Conservation (phyloP, 2,888 invertebrate species). For the Drymonia ruficornis region DNA sequence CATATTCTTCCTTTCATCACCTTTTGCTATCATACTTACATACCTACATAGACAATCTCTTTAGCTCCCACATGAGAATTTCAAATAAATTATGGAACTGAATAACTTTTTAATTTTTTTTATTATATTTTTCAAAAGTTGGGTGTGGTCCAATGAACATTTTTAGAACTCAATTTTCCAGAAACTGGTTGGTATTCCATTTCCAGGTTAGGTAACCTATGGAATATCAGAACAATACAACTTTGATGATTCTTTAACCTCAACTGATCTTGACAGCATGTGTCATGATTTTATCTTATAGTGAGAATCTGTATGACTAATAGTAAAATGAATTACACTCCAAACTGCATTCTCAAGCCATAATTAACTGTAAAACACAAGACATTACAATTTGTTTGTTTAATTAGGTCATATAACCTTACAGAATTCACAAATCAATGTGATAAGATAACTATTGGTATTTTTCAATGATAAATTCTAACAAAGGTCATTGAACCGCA, state of each 20-base stretch:
- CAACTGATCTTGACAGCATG: conserved; percentile 17
- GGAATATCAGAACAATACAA: not conserved
- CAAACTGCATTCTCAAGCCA: not conserved
- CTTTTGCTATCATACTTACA: too few species aligned
- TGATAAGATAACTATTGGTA: conserved; percentile 43
- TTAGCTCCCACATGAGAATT: not conserved
- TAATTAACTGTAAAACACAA: conserved; percentile 10
- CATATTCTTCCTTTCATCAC: too few species aligned
- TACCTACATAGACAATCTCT: not conserved
- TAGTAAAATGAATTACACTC: conserved; percentile 9
- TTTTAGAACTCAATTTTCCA: not conserved
- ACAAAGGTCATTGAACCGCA: conserved; percentile 56
- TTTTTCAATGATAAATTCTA: conserved; percentile 52
- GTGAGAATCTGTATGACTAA: conserved; percentile 15
- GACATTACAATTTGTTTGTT: not conserved
- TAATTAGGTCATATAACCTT: conserved; percentile 36
- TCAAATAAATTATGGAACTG: not conserved
- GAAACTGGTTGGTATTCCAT: conserved; percentile 1
- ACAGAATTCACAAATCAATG: conserved; percentile 22
- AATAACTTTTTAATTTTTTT: not conserved
- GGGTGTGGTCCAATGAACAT: conserved; percentile 33
- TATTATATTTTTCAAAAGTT: conserved; percentile 11
- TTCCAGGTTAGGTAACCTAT: conserved; percentile 12
- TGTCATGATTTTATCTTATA: conserved; percentile 14
- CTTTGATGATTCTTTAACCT: not conserved